These are phyloP conservation scores for Seriola dumerili DNA, from an alignment of 2,113 vertebrate species.

Conservation along the genomic window DNA sequence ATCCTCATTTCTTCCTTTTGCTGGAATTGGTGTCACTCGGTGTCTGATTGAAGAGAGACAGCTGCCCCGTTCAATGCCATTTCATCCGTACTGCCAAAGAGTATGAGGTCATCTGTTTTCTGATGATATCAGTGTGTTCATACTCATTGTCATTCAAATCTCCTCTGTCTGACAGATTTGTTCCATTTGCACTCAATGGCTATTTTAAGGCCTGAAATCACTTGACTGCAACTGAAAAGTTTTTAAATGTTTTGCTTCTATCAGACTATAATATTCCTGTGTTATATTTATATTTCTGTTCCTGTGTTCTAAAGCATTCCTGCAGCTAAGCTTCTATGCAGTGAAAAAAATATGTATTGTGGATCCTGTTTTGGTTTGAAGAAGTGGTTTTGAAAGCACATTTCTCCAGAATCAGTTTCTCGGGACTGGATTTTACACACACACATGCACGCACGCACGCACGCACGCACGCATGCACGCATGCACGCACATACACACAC, in stretches of 20 bases:
- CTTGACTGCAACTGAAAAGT: conserved; percentile 5
- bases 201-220: conserved; percentile 25
- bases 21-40: conserved; percentile 30
- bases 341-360: not conserved
- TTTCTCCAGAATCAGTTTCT: not conserved
- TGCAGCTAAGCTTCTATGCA: not conserved
- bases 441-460: not conserved
- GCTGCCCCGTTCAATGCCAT: conserved; percentile 17
- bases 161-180: conserved; percentile 43
- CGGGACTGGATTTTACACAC: not conserved
- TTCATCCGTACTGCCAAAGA: conserved; percentile 42
- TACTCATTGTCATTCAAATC: conserved; percentile 50
- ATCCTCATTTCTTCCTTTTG: conserved; percentile 36
- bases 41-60: conserved; percentile 31
- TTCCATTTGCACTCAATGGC: not conserved
- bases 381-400: not conserved
- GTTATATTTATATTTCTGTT: not conserved
- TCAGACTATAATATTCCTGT: not conserved
- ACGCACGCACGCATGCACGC: too few species aligned
- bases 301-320: not conserved
- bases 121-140: conserved; percentile 46
- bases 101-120: conserved; percentile 51
- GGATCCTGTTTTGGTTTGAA: not conserved
- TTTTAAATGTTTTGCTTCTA: conserved; percentile 13
- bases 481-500: too few species aligned